These are phyloP conservation scores for Pasiphila rectangulata DNA, from an alignment of 2,888 invertebrate genomes.

Conservation along the genomic window DNA sequence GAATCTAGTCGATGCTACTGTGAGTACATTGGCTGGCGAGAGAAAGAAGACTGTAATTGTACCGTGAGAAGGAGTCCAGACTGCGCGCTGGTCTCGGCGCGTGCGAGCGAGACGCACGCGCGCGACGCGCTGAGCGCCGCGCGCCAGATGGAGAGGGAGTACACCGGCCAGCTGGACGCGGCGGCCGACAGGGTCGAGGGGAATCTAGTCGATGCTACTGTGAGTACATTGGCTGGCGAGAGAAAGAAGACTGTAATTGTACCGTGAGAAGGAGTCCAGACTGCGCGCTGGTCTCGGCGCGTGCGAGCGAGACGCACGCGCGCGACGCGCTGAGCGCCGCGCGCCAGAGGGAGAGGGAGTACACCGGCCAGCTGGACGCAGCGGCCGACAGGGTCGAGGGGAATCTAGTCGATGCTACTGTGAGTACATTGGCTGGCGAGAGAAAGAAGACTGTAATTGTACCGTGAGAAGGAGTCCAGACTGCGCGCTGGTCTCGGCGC, in stretches of 20 bases:
- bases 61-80: slow-evolving; percentile 39
- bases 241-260: slow-evolving; percentile 54
- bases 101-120: slow-evolving; percentile 32
- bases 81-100: slow-evolving; percentile 37
- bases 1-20: no score
- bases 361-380: slow-evolving; percentile 35
- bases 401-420: no score
- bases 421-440: no score
- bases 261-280: slow-evolving; percentile 39
- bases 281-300: slow-evolving; percentile 37
- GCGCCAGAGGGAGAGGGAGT: slow-evolving; percentile 29
- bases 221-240: no score
- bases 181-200: slow-evolving; percentile 35
- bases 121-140: slow-evolving; percentile 30
- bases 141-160: slow-evolving; percentile 29
- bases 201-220: no score
- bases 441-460: no score
- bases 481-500: no score
- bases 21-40: no score
- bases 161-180: slow-evolving; percentile 35
- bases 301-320: slow-evolving; percentile 32
- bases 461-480: no score
- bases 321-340: slow-evolving; percentile 30
- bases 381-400: slow-evolving; percentile 35
- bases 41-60: slow-evolving; percentile 54